Evolutionary conservation across 2,888 invertebrate species (phyloP), one percentile per base, ranked within the genome.

Genomic region (Galerucella calmariensis): DNA sequence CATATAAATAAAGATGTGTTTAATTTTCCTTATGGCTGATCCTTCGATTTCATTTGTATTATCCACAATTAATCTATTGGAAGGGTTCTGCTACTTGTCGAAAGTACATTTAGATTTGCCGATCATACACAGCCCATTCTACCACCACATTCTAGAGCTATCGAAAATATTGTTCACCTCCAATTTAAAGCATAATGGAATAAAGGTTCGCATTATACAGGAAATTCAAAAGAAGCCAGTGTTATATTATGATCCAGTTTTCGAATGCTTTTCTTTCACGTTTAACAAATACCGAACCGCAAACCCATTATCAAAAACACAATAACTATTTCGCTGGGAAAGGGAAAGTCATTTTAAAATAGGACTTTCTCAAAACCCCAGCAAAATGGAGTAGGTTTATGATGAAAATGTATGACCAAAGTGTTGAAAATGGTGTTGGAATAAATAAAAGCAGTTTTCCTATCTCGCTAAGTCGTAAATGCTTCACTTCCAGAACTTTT

Each of bases 281-380:
- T 56, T 44, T 27, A 59, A 71, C 65, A 71, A 71, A 71, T 71
- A 65, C 53, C 58, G 56, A 46, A 44, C 65, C 56, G 65, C 65
- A 65, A 58, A 27, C 35, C 56, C 59, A 68, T 68, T 68, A 59
- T 24, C 70, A 70, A 63, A 63, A 70, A 71, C 65, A 71, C 65
- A 71, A 71, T 71, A 65, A 65, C 71, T 56, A 71, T 71, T 71
- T 27, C 44, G 41, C 53, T 11, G 44, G 51, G 63, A 48, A 63
- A 16, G 16, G n/a, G 58, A 46, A 35, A 63, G 63, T 27, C 65
- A 65, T 71, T 71, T 71, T 71, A 53, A 71, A 56, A 58, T 65
- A 58, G 24, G 65, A 14, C 62, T 62, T 58, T 35, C 62, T 62
- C 62, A 12, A 35, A 35, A 27, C 11, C 14, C 10, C n/a, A n/a